Base-by-base conservation (phyloP, 1,140 invertebrate species). In the Drosophila lowei region DNA sequence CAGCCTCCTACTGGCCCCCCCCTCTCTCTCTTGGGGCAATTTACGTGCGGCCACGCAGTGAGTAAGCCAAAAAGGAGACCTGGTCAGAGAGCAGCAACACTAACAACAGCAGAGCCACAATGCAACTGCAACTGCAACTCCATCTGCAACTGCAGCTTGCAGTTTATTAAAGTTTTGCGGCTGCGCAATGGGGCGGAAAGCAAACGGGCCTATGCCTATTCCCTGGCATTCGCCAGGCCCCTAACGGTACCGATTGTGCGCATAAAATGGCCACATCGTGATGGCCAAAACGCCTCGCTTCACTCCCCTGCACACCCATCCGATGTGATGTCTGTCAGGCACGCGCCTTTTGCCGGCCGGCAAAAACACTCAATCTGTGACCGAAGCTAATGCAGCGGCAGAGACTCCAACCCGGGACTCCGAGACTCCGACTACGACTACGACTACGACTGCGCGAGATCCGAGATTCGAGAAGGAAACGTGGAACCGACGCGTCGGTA, bases 241-340 rank as follows among this genome's bases (percentile, higher is more conserved):
- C 83, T 86, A 86, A 86, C 83, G 83, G 83, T 86, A 88, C 83
- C 72, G 78, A 88, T 88, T 88, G 83, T 88, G 81, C 78, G 65
- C 57, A 64, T 77, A 68, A 88, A 86, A 86, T 88, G 78, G 77
- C 81, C 73, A 81, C 81, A 72, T 85, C 81, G 81, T 85, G 81
- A 86, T 85, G 80, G 62, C 77, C 63, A 65, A 77, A 80, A 76
- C 47, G 50, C 49, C 59, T 28, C 59, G 55, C 46, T 25, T 1
- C 43, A 52, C 53, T 2, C 28, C 44, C n/a, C 47, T n/a, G 9
- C 16, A 0, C 28, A 34, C 43, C 28, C 46, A 6, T 47, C 30
- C 18, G 16, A 13, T 21, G n/a, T 41, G 21, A 56, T 59, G 21
- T 54, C 73, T 43, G 43, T 60, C 28, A 47, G 76, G 79, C 79